Evolutionary conservation across 2,888 invertebrate genomes (phyloP), one percentile per base, ranked within the genome.

Genomic region (Metacarcinus magister): DNA sequence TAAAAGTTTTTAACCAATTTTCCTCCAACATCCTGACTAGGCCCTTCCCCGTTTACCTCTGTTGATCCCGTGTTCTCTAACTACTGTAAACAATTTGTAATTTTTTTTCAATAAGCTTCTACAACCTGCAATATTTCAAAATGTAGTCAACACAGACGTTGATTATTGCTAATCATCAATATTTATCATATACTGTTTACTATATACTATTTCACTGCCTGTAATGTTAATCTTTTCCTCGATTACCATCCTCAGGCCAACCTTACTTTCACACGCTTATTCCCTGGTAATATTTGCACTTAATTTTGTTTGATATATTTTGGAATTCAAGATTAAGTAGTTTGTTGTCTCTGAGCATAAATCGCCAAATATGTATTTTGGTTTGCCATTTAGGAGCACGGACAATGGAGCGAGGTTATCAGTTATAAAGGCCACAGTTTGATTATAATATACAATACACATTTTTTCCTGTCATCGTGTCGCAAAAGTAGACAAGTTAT

Each of bases 41-140:
- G 67, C n/a, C 67, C 67, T 67, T n/a, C 67, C 16, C 67, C n/a
- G 67, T 67, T 67, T 67, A 67, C 67, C 67, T 19, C 54, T 67
- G 67, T 67, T 67, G 23, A 67, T n/a, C 67, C 67, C n/a, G 7
- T 67, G 67, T 67, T 67, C 67, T n/a, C 23, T 67, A 67, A 67
- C 67, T 67, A n/a, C 67, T 8, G n/a, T 67, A n/a, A 67, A 67
- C 67, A 67, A 67, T 67, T 67, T 67, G 67, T n/a, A 67, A n/a
- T 67, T 67, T n/a, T 67, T 67, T 67, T 67, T n/a, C 67, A 67
- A n/a, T n/a, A 23, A 67, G n/a, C 67, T 67, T 67, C n/a, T 5
- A 16, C 54, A 54, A 54, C 13, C 54, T 54, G 54, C 10, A 67
- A 67, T 67, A 67, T 67, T 67, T 67, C 67, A n/a, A 19, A 23